Conservation (phyloP, 2,113 vertebrate genomes). For the Chroicocephalus ridibundus region DNA sequence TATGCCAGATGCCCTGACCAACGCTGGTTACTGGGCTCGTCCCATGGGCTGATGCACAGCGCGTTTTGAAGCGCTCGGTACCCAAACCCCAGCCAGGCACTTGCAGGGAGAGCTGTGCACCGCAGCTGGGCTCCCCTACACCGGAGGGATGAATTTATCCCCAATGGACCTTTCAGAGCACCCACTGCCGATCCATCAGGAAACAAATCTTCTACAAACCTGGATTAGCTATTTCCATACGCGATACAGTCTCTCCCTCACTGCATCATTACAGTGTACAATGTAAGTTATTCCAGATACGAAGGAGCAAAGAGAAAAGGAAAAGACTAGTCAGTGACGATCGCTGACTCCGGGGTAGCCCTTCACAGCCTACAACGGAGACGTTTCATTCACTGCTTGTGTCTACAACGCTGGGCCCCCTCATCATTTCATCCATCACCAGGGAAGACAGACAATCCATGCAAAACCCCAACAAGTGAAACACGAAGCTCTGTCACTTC, state of each 20-base stretch:
- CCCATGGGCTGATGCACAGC: not conserved
- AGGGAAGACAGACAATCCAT: not conserved
- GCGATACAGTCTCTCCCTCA: not conserved
- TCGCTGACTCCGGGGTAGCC: not conserved
- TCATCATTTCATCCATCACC: rapidly evolving
- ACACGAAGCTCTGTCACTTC: not conserved
- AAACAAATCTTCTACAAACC: not conserved
- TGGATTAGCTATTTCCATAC: rapidly evolving
- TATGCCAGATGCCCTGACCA: not conserved
- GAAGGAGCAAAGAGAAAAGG: not conserved
- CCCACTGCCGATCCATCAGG: not conserved
- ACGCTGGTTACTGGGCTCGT: rapidly evolving
- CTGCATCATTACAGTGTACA: rapidly evolving
- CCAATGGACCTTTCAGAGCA: rapidly evolving
- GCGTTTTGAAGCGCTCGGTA: not conserved
- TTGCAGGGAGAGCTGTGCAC: rapidly evolving
- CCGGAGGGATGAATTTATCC: not conserved
- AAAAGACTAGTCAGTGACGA: rapidly evolving
- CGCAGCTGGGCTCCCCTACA: not conserved
- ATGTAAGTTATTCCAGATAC: rapidly evolving
- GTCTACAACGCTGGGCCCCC: not conserved
- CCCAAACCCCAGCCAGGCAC: not conserved
- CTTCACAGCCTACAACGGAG: not conserved
- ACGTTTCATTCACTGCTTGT: not conserved
- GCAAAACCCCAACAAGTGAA: not conserved